These are phyloP conservation scores for Drosophila ambigua DNA, from an alignment of 1,140 invertebrate species.

Conservation along the genomic window DNA sequence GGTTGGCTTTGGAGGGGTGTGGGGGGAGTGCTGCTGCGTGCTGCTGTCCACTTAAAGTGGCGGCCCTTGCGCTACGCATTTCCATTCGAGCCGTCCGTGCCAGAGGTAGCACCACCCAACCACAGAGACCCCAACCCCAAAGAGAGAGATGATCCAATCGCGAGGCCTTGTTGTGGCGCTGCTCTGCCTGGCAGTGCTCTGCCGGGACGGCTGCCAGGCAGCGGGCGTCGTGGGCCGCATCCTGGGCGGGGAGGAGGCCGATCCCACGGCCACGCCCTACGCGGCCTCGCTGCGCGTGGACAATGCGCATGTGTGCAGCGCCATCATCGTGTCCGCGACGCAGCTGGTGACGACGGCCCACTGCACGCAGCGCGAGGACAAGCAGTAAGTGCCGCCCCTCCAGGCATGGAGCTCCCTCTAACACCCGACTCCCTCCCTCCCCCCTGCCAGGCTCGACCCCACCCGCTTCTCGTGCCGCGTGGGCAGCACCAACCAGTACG, in stretches of 20 bases:
- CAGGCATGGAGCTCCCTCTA: too few species aligned
- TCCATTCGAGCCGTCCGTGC: constrained; percentile 5
- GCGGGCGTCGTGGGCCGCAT: constrained; percentile 39
- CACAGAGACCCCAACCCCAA: too few species aligned
- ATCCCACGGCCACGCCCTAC: constrained; percentile 47
- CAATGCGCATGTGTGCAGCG: constrained; percentile 70
- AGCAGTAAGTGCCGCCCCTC: constrained; percentile 49
- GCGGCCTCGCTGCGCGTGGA: constrained; percentile 69
- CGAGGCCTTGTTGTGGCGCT: background rate
- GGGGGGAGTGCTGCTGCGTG: background rate
- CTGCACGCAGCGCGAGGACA: constrained; percentile 54
- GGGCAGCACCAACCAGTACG: constrained; percentile 77
- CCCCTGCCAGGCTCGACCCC: constrained; percentile 33
- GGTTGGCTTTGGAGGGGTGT: background rate
- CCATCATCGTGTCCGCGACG: constrained; percentile 39
- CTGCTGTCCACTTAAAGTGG: constrained; percentile 13
- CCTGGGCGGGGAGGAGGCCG: constrained; percentile 66
- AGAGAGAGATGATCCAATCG: background rate
- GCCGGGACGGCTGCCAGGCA: background rate
- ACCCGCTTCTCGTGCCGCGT: constrained; percentile 63
- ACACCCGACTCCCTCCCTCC: background rate
- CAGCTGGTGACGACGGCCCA: constrained; percentile 73
- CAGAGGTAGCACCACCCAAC: background rate
- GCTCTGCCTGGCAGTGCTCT: constrained; percentile 2
- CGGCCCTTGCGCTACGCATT: constrained; percentile 43